Conservation (phyloP, 1,140 invertebrate species). For the Acyrthosiphon pisum region DNA sequence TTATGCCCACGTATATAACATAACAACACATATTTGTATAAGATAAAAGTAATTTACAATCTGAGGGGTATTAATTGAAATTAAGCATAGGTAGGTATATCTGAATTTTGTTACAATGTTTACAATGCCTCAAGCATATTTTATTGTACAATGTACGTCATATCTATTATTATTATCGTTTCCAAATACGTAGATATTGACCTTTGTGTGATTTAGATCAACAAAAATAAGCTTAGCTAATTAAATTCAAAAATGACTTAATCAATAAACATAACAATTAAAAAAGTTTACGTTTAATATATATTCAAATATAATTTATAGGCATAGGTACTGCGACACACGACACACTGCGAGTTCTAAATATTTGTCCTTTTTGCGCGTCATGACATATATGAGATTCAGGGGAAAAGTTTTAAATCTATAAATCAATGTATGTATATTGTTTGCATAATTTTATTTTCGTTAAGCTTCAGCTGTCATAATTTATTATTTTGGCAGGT, state of each 20-base stretch:
- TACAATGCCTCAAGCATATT: background rate
- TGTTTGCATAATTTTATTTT: background rate
- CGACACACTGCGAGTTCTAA: background rate
- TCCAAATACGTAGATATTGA: background rate
- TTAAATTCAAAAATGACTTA: background rate
- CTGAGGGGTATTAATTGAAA: background rate
- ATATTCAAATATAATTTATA: background rate
- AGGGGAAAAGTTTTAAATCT: background rate
- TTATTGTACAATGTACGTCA: background rate
- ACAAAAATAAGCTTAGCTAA: background rate
- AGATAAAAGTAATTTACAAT: conserved; percentile 1
- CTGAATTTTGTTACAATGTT: background rate
- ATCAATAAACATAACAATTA: background rate
- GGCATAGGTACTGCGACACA: background rate
- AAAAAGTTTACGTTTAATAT: no score
- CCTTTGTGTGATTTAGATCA: background rate
- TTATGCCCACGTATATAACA: background rate
- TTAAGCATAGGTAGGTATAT: background rate
- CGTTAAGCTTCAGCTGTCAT: background rate
- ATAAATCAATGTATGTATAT: background rate
- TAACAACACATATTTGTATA: background rate
- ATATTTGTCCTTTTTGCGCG: background rate
- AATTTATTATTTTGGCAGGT: background rate
- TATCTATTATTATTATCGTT: background rate
- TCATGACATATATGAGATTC: background rate